Base-by-base conservation (phyloP, 2,888 invertebrate genomes). In the Anorthoa munda region DNA sequence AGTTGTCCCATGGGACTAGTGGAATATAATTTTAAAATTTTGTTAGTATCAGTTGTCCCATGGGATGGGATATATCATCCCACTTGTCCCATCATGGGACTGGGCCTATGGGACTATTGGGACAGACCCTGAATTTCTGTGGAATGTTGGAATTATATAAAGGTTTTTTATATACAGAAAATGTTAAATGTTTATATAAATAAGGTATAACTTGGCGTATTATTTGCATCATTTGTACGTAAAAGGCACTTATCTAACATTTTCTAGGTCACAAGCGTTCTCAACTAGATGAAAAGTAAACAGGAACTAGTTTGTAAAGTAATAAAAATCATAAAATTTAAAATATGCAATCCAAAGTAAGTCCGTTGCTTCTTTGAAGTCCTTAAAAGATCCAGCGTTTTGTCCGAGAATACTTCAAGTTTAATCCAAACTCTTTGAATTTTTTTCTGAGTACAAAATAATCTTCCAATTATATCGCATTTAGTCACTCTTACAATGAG, bases 161-260 rank as follows among this genome's bases (percentile, higher is more conserved):
- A 17, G 17, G 21, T 26, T 53, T 45, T 53, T 3, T 17, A 3
- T 39, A 26, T 15, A 26, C 18, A 55, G 15, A 13, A 58, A 18
- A 46, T 45, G 21, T 15, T 46, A 59, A 56, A 48, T 13, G 17
- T 26, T 26, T 0, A 9, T 26, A 2, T 59, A 46, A 26, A 59
- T 31, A 74, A 58, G 79, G 79, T 67, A 56, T 21, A 55, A 58
- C 46, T 63, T 75, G 56, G 56, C 39, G 59, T 21, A n/a, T 50
- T 21, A 3, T 23, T 58, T 31, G 11, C 31, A 18, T 46, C 2
- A 59, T 66, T 80, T 80, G 63, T 79, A 79, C 64, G 66, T 67
- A 58, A 31, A 61, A 74, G 78, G 69, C 70, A 75, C 70, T 76
- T 64, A 74, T 61, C 18, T 58, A 78, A 63, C 7, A 69, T 74